Base-by-base conservation (phyloP, 2,113 vertebrate genomes). In the Mus pahari region DNA sequence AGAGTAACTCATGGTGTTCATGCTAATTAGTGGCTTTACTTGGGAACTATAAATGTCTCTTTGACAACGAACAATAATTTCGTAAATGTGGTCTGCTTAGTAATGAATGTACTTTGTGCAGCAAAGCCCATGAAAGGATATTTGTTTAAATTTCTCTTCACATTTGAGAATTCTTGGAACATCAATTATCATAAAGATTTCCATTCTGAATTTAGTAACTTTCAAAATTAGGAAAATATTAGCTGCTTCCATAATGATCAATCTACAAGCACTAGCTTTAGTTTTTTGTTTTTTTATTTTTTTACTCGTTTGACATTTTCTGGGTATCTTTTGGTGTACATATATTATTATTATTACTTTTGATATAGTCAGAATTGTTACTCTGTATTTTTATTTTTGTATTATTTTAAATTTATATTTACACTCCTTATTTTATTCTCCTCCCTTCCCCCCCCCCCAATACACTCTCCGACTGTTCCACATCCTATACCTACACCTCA, bases 51-150 rank as follows among this genome's bases (percentile, higher is more conserved):
- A 95, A 97, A 94, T 81, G 79, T 95, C 87, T 96, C 60, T 94
- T 95, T 86, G 93, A 96, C 93, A 97, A 95, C 90, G 90, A 97
- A 89, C 58, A 90, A 87, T 97, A 91, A 93, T 75, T 96, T 94
- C 60, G 64, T 87, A 94, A 94, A 79, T 64, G n/a, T 20, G 75
- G 48, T 42, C 82, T 87, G n/a, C 77, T 91, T 87, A 64, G 78
- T 87, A 91, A 92, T 93, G 79, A 96, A 77, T 26, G 66, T 87
- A 71, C 83, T 96, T 91, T 55, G 83, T 60, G 48, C 20, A 60
- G 62, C 39, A 75, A 83, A 75, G 79, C 92, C 75, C 74, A 84
- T 36, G 31, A 60, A 75, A 89, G 24, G 92, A 88, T 94, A 90
- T 88, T 95, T 96, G 89, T 68, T 94, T 84, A 94, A 92, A 92